A percentile compares a stretch with the other conserved stretches of the same genome.
Conservation (phyloP, 23 tunicate species). For the Halocynthia aurantium region DNA sequence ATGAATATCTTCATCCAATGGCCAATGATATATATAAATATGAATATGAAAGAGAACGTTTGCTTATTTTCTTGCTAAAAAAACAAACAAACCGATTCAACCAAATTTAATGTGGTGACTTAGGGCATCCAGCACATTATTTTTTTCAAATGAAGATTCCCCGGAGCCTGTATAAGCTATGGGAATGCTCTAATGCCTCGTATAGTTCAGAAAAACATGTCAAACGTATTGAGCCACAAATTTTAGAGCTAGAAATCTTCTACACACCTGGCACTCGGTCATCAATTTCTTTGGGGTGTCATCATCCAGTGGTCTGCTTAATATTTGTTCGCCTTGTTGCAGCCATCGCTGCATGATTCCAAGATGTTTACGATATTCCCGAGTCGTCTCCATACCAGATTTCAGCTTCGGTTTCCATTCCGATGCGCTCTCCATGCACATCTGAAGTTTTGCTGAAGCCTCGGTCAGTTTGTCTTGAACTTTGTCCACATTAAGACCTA, state of each 20-base stretch:
- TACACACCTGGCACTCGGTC: slow-evolving; percentile 17
- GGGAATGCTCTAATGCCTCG: no score
- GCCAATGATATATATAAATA: neutral
- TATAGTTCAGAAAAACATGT: no score
- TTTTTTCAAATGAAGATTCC: no score
- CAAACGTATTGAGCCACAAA: no score
- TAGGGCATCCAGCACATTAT: no score
- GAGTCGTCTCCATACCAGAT: slow-evolving; percentile 47
- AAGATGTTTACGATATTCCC: slow-evolving; percentile 34
- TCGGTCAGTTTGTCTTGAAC: slow-evolving; percentile 39
- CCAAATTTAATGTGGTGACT: no score
- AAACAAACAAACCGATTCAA: no score
- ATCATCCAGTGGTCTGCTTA: slow-evolving; percentile 23
- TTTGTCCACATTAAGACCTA: slow-evolving; percentile 30
- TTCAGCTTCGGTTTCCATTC: slow-evolving; percentile 73
- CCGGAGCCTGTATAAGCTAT: no score
- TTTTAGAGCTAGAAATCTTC: no score
- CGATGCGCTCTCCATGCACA: slow-evolving; percentile 29
- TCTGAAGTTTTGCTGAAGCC: slow-evolving; percentile 43
- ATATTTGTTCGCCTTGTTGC: slow-evolving; percentile 24
- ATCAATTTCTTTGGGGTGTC: slow-evolving; percentile 9
- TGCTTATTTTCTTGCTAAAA: no score
- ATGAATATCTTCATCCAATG: slow-evolving; percentile 9
- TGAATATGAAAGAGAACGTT: no score
- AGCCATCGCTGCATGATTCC: slow-evolving; percentile 69